Base-by-base conservation (phyloP, 2,797 vertebrate genomes). In the Geotria australis region DNA sequence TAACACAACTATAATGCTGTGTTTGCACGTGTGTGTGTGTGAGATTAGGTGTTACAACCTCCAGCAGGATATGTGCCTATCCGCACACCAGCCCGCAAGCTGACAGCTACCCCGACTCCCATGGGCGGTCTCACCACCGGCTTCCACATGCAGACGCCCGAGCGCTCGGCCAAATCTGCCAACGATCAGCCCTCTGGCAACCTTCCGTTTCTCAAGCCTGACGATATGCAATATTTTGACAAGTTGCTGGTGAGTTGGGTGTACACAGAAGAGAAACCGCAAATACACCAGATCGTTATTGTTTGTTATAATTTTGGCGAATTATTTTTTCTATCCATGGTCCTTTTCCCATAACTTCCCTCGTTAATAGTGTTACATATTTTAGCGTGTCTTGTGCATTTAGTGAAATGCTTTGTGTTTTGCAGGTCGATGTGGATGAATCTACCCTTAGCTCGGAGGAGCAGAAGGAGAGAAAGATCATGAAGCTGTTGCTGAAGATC, bases 141-240 rank as follows among this genome's bases (percentile, higher is more conserved):
- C 10, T 98, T 98, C 74, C 89, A 94, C 71, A 98, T 98, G 89
- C 91, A 96, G 67, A 76, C 68, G 1, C 89, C 96, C 68, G 91
- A 98, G 61, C 73, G 86, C 48, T 80, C 85, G 38, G 85, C 85
- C 64, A 98, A 98, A 64, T 88, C 81, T 57, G 79, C 95, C 64
- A 98, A 85, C 47, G 91, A 98, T 67, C 91, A 98, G 57, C 91
- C 91, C 0, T 95, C 89, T 58, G 91, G 91, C 64, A 98, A 98
- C 69, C 80, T 98, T 58, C 91, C 91, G 1, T 96, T 98, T 76
- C 76, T 98, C 57, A 98, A 98, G 66, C 91, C 91, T 2, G 91
- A 98, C 60, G 91, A 98, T 70, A 96, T 98, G 66, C 91, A 98
- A 15, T 98, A 98, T 67, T 96, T 98, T 9, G 91, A 98, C 72